Evolutionary conservation across 1,140 invertebrate species (phyloP).

Genomic region (Tribolium madens): DNA sequence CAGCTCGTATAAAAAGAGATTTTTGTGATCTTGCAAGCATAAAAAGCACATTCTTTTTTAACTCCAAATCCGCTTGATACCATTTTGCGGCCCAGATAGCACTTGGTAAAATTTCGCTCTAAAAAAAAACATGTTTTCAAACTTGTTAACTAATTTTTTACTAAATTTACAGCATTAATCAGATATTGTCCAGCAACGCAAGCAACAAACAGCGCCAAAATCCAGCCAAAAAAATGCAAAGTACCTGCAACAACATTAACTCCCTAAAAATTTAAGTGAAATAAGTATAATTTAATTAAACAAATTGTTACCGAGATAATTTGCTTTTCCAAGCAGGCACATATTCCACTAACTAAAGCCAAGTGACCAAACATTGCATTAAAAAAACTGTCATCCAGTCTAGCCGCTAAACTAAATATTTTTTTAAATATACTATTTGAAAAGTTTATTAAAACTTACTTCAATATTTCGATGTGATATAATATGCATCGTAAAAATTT

Average conservation of each 20-base stretch:
- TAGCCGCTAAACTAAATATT: neutral
- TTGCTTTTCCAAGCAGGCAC: neutral
- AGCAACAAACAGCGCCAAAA: neutral
- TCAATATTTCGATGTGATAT: neutral
- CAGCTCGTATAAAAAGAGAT: neutral
- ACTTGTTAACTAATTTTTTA: neutral
- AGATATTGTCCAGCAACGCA: neutral
- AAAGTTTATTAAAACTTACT: neutral
- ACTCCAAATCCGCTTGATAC: neutral
- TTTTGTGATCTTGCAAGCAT: neutral
- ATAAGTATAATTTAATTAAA: neutral
- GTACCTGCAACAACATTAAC: neutral
- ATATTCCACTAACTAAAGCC: neutral
- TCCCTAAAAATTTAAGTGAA: neutral
- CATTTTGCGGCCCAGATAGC: neutral
- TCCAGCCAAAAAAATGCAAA: neutral
- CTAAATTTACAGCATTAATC: neutral
- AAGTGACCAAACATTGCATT: neutral
- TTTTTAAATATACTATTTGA: neutral
- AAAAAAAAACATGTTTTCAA: neutral
- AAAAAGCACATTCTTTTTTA: neutral
- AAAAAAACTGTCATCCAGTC: neutral
- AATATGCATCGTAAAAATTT: neutral
- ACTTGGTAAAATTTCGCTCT: neutral
- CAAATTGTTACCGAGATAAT: neutral